phyloP scores from a whole-genome alignment of 2,797 vertebrate species.

The Xiphorhynchus erythropygius region DNA sequence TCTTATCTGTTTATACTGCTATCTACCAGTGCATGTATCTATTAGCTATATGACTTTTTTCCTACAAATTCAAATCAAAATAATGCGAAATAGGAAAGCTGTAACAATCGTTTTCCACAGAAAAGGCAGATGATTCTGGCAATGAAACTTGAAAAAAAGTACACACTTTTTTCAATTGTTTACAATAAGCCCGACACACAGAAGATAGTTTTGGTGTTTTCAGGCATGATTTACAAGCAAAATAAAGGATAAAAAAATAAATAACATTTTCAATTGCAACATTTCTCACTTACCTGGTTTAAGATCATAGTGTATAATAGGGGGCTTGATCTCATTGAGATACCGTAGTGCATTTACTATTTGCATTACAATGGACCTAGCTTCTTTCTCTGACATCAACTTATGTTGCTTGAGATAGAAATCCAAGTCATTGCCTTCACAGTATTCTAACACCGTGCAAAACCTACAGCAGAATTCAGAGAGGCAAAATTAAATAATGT shows the following conservation, averaged over 20 bases:
- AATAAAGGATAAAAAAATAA: background rate
- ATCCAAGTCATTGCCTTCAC: conserved; percentile 99
- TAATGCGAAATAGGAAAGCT: background rate
- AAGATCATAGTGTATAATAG: conserved; percentile 99
- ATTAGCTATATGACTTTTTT: background rate
- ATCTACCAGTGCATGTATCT: background rate
- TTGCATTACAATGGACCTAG: conserved; percentile 99
- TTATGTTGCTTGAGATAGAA: conserved; percentile 99
- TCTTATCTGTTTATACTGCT: background rate
- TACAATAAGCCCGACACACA: background rate
- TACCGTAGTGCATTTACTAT: conserved; percentile 99
- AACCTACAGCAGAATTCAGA: conserved; percentile 79
- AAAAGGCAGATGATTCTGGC: background rate
- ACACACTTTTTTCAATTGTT: background rate
- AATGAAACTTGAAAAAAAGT: background rate
- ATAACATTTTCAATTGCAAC: background rate
- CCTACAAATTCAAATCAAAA: background rate
- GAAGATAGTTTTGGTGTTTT: background rate
- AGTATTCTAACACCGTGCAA: conserved; percentile 99
- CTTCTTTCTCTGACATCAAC: conserved; percentile 99
- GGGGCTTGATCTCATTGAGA: conserved; percentile 99
- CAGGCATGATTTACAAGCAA: background rate
- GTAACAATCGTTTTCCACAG: background rate
- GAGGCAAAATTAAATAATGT: background rate
- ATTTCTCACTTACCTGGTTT: conserved; percentile 88